Evolutionary conservation across 2,888 invertebrate genomes (phyloP).

Genomic region (Phaonia tiefii): DNA sequence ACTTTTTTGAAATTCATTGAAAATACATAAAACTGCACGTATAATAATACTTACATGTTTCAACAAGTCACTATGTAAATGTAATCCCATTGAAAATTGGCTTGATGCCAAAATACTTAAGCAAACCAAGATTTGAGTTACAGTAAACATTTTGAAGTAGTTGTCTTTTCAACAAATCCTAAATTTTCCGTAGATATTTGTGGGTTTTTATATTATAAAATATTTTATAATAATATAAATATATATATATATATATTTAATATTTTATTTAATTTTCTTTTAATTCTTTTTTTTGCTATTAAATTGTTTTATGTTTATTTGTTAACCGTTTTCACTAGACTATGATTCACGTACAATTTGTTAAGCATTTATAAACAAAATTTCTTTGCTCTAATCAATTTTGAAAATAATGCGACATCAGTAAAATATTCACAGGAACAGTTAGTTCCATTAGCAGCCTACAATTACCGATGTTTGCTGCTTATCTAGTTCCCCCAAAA

Average conservation of each 20-base stretch:
- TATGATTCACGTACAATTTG: background rate
- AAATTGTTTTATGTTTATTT: background rate
- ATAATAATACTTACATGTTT: conserved; percentile 20
- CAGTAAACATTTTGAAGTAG: background rate
- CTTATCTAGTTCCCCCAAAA: no score
- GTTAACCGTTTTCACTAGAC: conserved; percentile 26
- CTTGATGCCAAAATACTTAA: conserved; percentile 14
- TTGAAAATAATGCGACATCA: conserved; percentile 32
- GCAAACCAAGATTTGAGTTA: background rate
- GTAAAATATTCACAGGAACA: conserved; percentile 29
- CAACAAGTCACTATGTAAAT: background rate
- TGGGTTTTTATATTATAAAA: no score
- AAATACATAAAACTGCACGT: no score
- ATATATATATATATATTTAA: background rate
- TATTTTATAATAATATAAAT: no score
- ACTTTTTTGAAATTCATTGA: background rate
- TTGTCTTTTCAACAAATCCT: no score
- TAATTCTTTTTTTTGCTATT: background rate
- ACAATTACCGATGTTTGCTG: background rate
- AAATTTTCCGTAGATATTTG: no score
- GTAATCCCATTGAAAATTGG: background rate
- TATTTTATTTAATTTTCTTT: no score
- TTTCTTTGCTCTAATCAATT: conserved; percentile 2
- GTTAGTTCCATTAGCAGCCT: conserved; percentile 1
- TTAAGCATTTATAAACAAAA: conserved; percentile 43